Conservation (phyloP, 2,113 vertebrate species). For the human (Homo sapiens) region DNA sequence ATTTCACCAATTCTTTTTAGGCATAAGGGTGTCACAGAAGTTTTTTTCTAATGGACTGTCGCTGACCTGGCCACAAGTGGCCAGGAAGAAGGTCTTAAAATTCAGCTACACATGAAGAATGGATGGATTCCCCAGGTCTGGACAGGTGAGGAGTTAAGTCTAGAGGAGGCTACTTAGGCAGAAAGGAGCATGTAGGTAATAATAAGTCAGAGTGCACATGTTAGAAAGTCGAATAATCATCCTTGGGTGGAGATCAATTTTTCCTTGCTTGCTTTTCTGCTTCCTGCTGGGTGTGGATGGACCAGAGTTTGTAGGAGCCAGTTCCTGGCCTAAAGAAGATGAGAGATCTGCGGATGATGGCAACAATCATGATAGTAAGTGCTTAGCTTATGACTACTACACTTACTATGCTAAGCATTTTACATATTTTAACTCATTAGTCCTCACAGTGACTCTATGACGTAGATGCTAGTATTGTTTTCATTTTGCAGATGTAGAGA, state of each 20-base stretch:
- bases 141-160: background rate
- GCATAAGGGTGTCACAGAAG: background rate
- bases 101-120: background rate
- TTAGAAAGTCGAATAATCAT: background rate
- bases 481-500: background rate
- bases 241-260: background rate
- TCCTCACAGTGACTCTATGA: background rate
- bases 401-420: background rate
- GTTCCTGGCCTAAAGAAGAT: background rate
- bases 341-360: background rate
- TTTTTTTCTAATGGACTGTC: background rate
- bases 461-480: background rate
- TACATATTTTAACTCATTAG: background rate
- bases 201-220: background rate
- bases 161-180: background rate
- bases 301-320: background rate
- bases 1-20: constrained; percentile 13
- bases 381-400: background rate
- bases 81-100: constrained; percentile 1
- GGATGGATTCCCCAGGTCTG: background rate
- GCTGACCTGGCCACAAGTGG: background rate
- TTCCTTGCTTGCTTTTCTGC: background rate
- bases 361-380: background rate
- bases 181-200: background rate
- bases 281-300: background rate